Conservation (phyloP, 2,888 invertebrate species). For the Machimus rusticus region DNA sequence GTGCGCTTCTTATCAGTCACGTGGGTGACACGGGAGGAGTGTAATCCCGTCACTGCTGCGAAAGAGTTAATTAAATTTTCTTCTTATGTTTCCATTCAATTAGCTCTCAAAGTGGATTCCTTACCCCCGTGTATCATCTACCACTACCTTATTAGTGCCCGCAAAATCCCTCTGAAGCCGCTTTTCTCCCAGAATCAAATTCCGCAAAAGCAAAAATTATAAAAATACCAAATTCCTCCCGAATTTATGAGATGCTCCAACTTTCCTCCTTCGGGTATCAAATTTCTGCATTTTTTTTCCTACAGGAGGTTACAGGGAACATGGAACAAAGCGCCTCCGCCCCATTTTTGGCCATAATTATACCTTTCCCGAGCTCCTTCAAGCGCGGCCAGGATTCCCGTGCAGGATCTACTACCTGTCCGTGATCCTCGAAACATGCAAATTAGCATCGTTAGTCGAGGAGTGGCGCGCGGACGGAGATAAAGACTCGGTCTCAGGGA, state of each 20-base stretch:
- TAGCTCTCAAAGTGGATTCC: neutral
- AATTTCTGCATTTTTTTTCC: neutral
- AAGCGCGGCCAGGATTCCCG: neutral
- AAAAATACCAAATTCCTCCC: neutral
- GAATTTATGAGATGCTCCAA: neutral
- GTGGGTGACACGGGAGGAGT: neutral
- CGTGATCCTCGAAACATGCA: conserved; percentile 7
- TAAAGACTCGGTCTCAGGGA: neutral
- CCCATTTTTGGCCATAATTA: neutral
- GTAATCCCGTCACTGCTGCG: neutral
- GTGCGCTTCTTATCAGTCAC: neutral
- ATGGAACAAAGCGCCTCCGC: neutral
- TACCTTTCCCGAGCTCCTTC: neutral
- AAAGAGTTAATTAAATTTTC: neutral
- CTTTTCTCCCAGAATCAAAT: neutral
- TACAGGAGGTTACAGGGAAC: neutral
- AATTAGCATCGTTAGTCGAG: neutral
- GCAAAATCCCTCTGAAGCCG: neutral
- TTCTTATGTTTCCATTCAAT: conserved; percentile 6
- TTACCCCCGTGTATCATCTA: neutral
- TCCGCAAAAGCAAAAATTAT: neutral
- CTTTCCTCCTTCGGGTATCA: neutral
- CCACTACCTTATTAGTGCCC: neutral
- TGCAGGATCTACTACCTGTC: neutral
- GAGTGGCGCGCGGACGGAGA: neutral